Evolutionary conservation across 2,113 vertebrate genomes (phyloP), one percentile per base, ranked within the genome.

Genomic region (Sapayoa aenigma): DNA sequence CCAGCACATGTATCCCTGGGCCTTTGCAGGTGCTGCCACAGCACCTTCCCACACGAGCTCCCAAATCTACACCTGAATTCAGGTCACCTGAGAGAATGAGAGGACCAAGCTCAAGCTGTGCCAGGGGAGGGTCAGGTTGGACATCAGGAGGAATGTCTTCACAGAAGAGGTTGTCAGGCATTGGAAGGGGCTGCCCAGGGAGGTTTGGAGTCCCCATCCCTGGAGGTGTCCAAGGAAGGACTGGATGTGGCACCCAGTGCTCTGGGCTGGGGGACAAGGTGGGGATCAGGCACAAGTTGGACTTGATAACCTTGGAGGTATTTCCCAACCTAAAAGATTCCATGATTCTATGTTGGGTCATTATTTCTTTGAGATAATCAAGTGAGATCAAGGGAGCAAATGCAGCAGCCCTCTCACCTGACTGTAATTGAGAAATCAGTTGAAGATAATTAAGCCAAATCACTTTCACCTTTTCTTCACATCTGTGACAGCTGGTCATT

Each of bases 241-340:
- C 53, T 30, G 27, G 52, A 28, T 12, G 11, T 53, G 52, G 24
- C 50, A 41, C 35, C 67, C 16, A 35, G 50, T 58, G 52, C 35
- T 67, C 24, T 67, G 71, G 4, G 28, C 71, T 76, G 42, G 20
- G 3, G n/a, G 42, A 42, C 60, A 42, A 58, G 50, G 30, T 21
- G 42, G 16, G 31, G 35, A 59, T 31, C 35, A 35, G 21, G 17
- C 31, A 50, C 13, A 25, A 44, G 17, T 9, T 44, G 37, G 37
- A 50, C 31, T 37, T 0, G 0, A 27, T 35, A 25, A 25, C 27
- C 17, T 27, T 35, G 25, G 20, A 67, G 9, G 25, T 50, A 24
- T 76, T 59, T 68, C 49, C 62, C 16, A 68, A 35, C 31, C 11
- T 35, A 17, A 50, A 18, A 59, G 8, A 50, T 31, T 58, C 37